Base-by-base conservation (phyloP, 2,113 vertebrate species). In the Syngnathus scovelli region DNA sequence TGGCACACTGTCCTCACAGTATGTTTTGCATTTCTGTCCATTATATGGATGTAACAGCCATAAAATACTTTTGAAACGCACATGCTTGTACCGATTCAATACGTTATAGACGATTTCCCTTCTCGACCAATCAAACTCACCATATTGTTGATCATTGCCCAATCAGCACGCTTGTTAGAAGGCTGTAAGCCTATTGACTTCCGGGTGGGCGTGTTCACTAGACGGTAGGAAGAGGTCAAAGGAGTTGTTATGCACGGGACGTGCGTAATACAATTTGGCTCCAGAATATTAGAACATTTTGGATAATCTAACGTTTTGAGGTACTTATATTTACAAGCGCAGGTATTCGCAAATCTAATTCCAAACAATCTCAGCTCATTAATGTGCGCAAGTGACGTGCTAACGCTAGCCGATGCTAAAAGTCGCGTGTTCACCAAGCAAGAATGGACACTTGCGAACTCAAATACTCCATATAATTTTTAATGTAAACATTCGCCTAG, bases 151-250 rank as follows among this genome's bases (percentile, higher is more conserved):
- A 13, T 2, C 1, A 2, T 0, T 1, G 3, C 4, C 84, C 71
- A 86, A 86, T 84, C 1, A 72, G 1, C 38, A 11, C 0, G 5
- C 9, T 7, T 0, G 4, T 19, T 52, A 13, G 5, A 43, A 12
- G 0, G n/a, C 1, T 49, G 36, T 4, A 37, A 60, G 44, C 78
- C 83, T 81, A 74, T 77, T 67, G 58, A 0, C 13, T 81, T 74
- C 51, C 19, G 64, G 1, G 78, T 81, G 74, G 79, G 81, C 18
- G 84, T 84, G 80, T 6, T 8, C 8, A 15, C 52, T 37, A 4
- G 10, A 7, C 43, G 15, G 70, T 13, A 18, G 54, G 39, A 7
- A 56, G 39, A 82, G 88, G 88, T 89, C 86, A 89, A 87, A 84
- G 52, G 2, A 10, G 0, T 12, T 63, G 62, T 75, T 69, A 74